phyloP scores from a whole-genome alignment of 2,888 invertebrate genomes.

The Tiliacea citrago region DNA sequence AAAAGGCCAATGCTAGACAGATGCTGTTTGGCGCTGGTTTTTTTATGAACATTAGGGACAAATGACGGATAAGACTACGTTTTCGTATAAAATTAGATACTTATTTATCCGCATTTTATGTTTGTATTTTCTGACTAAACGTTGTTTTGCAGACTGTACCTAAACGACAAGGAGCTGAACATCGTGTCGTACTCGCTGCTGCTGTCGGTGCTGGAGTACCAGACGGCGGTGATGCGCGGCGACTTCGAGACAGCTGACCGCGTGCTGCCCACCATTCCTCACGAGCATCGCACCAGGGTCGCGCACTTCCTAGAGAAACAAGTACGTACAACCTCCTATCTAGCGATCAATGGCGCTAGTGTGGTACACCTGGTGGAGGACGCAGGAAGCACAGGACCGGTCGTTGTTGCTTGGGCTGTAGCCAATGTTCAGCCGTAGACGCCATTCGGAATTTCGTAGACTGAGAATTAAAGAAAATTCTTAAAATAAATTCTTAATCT shows the following conservation, averaged over 20 bases:
- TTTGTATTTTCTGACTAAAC: background rate
- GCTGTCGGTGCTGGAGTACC: constrained; percentile 99
- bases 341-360: background rate
- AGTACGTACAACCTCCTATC: constrained; percentile 79
- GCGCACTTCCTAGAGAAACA: constrained; percentile 99
- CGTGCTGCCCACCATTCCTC: constrained; percentile 98
- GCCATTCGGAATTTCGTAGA: background rate
- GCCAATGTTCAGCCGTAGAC: background rate
- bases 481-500: background rate
- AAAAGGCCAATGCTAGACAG: background rate
- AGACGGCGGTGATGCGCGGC: constrained; percentile 99
- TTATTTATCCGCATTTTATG: background rate
- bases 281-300: constrained; percentile 98
- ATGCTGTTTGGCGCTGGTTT: background rate
- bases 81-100: background rate
- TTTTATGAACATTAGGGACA: background rate
- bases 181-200: constrained; percentile 98
- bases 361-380: background rate
- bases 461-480: too few species aligned
- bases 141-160: constrained; percentile 92
- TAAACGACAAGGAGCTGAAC: constrained; percentile 99
- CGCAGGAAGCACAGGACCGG: too few species aligned
- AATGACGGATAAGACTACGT: background rate
- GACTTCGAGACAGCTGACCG: constrained; percentile 99
- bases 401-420: background rate